A percentile compares a stretch with the other conserved stretches of the same genome.
phyloP scores from a whole-genome alignment of 2,888 invertebrate genomes.

The Endotricha flammealis region DNA sequence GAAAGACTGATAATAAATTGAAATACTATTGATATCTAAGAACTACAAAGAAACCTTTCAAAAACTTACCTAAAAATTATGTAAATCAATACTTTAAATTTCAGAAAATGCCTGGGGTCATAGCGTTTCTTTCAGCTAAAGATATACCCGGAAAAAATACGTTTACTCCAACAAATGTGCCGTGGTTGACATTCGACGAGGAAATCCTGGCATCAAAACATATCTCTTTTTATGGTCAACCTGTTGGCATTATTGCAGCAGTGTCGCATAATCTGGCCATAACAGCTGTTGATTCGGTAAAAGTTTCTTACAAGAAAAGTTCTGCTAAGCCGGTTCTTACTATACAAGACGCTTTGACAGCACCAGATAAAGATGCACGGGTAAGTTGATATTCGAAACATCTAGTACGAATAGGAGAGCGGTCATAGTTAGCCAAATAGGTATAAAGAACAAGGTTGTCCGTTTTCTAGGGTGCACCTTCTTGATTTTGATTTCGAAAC shows the following conservation, averaged over 20 bases:
- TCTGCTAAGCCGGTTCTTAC: slow-evolving; percentile 57
- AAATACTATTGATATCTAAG: no score
- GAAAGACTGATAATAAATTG: no score
- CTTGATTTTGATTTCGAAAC: no score
- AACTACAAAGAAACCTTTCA: no score
- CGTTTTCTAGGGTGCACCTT: no score
- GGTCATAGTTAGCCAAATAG: no score
- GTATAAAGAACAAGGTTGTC: no score
- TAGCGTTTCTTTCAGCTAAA: slow-evolving; percentile 80
- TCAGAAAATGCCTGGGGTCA: slow-evolving; percentile 82
- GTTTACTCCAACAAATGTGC: slow-evolving; percentile 62
- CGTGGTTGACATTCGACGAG: slow-evolving; percentile 53
- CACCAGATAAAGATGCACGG: slow-evolving; percentile 56
- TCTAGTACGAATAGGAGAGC: no score
- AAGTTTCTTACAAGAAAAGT: slow-evolving; percentile 73
- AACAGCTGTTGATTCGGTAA: slow-evolving; percentile 53
- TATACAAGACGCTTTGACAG: slow-evolving; percentile 69
- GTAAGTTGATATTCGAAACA: no score
- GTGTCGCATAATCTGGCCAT: slow-evolving; percentile 66
- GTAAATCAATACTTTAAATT: slow-evolving; percentile 24
- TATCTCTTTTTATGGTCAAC: slow-evolving; percentile 83
- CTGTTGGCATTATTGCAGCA: slow-evolving; percentile 86
- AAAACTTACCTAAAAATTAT: no score
- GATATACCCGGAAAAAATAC: slow-evolving; percentile 85
- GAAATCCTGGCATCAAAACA: slow-evolving; percentile 75